These are phyloP conservation scores for Nymphicus hollandicus DNA, from an alignment of 2,113 vertebrate genomes.

Conservation along the genomic window DNA sequence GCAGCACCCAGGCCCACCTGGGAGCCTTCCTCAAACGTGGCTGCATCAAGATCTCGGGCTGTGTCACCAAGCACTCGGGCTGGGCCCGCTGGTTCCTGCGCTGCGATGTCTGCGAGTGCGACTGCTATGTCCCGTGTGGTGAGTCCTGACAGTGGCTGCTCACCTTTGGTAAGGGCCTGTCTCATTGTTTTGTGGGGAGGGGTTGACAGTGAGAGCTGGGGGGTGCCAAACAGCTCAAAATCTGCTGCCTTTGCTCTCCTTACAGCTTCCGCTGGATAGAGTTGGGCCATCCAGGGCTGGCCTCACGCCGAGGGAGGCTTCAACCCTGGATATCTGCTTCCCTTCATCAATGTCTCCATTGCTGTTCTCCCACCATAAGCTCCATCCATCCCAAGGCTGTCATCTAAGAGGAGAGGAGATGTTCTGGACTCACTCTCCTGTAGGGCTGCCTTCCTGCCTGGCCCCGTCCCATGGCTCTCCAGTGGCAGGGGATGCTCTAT, in stretches of 20 bases:
- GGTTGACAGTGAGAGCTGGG: background rate
- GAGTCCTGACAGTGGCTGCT: background rate
- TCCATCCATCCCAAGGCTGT: background rate
- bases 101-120: slow-evolving; percentile 79
- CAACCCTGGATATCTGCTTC: background rate
- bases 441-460: background rate
- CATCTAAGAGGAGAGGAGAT: background rate
- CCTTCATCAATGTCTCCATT: fast-evolving
- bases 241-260: background rate
- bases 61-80: slow-evolving; percentile 71
- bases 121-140: slow-evolving; percentile 79
- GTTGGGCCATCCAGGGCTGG: fast-evolving
- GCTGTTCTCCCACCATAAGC: fast-evolving
- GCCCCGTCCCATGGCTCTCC: fast-evolving
- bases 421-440: fast-evolving
- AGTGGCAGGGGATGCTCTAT: background rate
- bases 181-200: fast-evolving
- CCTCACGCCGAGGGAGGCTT: fast-evolving
- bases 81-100: slow-evolving; percentile 81
- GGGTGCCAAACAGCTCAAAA: background rate
- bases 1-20: slow-evolving; percentile 63
- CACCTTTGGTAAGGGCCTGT: fast-evolving
- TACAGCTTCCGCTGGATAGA: background rate
- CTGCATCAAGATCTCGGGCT: slow-evolving; percentile 77
- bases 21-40: slow-evolving; percentile 63